phyloP scores from a whole-genome alignment of 2,113 vertebrate species.

The Heliornis fulica region DNA sequence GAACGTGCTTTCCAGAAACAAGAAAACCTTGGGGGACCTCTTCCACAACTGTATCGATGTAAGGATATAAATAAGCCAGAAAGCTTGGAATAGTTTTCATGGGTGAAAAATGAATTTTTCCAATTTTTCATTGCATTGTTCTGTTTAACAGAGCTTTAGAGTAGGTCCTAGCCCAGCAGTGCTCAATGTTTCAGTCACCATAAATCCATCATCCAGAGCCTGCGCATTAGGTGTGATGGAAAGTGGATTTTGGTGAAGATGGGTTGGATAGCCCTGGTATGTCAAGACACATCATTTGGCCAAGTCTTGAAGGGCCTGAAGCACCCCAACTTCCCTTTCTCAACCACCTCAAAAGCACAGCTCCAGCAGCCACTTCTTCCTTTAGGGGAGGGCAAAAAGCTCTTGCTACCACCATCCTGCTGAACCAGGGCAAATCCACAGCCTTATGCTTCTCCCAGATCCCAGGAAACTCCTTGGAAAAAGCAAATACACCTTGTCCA shows the following conservation, averaged over 20 bases:
- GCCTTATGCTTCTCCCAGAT: background rate
- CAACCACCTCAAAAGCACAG: background rate
- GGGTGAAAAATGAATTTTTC: background rate
- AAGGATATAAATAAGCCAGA: background rate
- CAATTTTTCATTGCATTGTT: rapidly evolving
- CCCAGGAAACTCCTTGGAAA: background rate
- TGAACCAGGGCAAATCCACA: background rate
- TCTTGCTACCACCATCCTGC: background rate
- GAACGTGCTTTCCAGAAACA: background rate
- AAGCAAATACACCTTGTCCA: background rate
- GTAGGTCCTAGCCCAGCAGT: rapidly evolving
- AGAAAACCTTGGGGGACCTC: background rate
- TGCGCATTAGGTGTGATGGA: background rate
- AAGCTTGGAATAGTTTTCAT: background rate
- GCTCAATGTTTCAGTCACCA: background rate
- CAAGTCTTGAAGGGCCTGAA: background rate
- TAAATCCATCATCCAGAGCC: background rate
- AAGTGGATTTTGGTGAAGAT: background rate
- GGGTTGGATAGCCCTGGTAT: background rate
- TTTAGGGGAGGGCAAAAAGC: background rate
- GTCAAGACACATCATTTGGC: background rate
- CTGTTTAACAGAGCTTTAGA: background rate
- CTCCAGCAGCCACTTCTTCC: background rate
- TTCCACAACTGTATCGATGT: background rate
- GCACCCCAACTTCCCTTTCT: background rate